Percentiles rank a stretch among this genome's conserved stretches.
Conservation (phyloP, 2,888 invertebrate species). For the Drosophila paranaensis region DNA sequence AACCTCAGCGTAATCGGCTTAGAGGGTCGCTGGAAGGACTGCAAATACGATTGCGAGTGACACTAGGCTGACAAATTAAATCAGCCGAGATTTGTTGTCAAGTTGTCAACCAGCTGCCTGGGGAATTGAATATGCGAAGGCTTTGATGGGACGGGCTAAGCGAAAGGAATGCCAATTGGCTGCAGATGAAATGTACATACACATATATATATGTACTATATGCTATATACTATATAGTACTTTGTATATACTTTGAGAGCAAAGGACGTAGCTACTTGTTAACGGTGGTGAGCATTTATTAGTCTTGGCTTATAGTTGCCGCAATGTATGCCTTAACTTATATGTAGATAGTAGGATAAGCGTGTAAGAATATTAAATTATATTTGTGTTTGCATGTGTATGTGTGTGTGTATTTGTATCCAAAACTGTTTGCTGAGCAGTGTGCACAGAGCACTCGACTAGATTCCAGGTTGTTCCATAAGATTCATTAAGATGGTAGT, state of each 20-base stretch:
- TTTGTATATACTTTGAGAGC: neutral
- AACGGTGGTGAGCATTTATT: slow-evolving; percentile 31
- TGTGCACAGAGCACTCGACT: slow-evolving; percentile 19
- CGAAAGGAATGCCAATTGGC: neutral
- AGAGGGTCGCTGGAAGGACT: slow-evolving; percentile 33
- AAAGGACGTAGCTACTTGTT: slow-evolving; percentile 1
- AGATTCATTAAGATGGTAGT: neutral
- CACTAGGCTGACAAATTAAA: slow-evolving; percentile 71
- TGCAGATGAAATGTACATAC: neutral
- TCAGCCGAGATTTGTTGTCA: slow-evolving; percentile 65
- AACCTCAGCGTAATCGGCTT: slow-evolving; percentile 66
- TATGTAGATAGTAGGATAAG: slow-evolving; percentile 3
- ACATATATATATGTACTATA: neutral
- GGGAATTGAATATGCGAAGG: slow-evolving; percentile 3
- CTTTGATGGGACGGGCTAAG: neutral
- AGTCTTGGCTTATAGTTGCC: slow-evolving; percentile 4
- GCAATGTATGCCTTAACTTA: neutral
- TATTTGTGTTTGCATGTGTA: neutral
- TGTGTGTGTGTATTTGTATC: neutral
- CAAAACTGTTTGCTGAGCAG: slow-evolving; percentile 1
- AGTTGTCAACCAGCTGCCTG: slow-evolving; percentile 41
- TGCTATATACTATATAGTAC: neutral
- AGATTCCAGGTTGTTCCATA: slow-evolving; percentile 8
- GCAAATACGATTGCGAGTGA: slow-evolving; percentile 49
- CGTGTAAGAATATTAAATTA: slow-evolving; percentile 1